Evolutionary conservation across 2,888 invertebrate genomes (phyloP), one percentile per base, ranked within the genome.

Genomic region (Amiota mariae): DNA sequence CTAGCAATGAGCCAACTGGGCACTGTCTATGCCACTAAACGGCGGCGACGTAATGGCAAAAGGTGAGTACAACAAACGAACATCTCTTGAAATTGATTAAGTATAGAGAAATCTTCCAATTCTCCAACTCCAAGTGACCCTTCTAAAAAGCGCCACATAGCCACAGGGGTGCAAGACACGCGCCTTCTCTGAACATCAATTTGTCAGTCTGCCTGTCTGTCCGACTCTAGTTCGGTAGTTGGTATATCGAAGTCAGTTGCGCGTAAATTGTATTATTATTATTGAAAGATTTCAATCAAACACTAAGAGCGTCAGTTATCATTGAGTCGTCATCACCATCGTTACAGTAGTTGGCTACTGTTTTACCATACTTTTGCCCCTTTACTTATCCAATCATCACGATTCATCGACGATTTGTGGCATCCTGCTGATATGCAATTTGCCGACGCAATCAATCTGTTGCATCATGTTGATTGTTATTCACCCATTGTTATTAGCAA

Each of bases 21-120:
- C 83, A 98, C 98, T 87, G 98, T 98, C 88, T 98, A 98, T 91
- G 98, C 98, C 86, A 98, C 98, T 86, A 98, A 98, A 91, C 92
- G 98, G 89, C 93, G 98, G 88, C 92, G 98, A 87, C 93, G 98
- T 89, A 98, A 98, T 91, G 98, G 98, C 81, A 98, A 98, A 92
- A 98, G 97, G 98, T 98, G 90, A 91, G 93, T 87, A 56, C 59
- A 36, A 11, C 18, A 8, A 51, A 24, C 24, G 24, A 24, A 24
- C 24, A 24, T 2, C 46, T 36, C 46, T 11, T n/a, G 24, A 57
- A 18, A 59, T 20, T 24, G 24, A 12, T 9, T 48, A 48, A 51
- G 13, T 12, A 54, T n/a, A 13, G 51, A 51, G 51, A 13, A n/a
- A 51, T 11, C 51, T n/a, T n/a, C 6, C 54, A 54, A n/a, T 54